Evolutionary conservation across 2,113 vertebrate genomes (phyloP).

Genomic region (Mirza zaza): DNA sequence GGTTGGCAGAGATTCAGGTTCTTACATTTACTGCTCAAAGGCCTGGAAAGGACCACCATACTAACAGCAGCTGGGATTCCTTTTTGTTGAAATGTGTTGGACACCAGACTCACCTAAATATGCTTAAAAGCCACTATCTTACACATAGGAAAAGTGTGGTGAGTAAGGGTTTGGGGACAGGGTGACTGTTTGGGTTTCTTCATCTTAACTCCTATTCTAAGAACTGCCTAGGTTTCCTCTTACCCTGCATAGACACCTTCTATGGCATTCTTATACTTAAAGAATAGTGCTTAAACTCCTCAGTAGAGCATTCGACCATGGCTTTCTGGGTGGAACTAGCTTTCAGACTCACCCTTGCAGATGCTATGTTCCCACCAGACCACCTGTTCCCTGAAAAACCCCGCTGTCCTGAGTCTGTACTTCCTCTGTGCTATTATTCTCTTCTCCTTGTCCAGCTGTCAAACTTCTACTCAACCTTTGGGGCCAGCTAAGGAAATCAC

Average conservation of each 20-base stretch:
- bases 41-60: neutral
- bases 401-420: neutral
- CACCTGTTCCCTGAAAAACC: neutral
- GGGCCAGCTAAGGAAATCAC: neutral
- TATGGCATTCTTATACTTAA: fast-evolving
- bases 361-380: neutral
- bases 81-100: neutral
- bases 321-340: neutral
- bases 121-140: neutral
- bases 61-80: neutral
- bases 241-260: neutral
- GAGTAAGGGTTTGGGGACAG: neutral
- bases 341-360: neutral
- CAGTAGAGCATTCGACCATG: fast-evolving
- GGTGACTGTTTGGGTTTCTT: neutral
- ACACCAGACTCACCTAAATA: neutral
- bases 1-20: neutral
- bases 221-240: neutral
- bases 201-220: neutral
- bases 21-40: neutral
- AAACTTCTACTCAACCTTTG: neutral
- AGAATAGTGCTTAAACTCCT: neutral
- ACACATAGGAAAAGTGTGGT: neutral
- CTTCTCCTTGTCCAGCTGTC: neutral
- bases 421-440: neutral